Conservation (phyloP, 2,888 invertebrate genomes). For the Hypena proboscidalis region DNA sequence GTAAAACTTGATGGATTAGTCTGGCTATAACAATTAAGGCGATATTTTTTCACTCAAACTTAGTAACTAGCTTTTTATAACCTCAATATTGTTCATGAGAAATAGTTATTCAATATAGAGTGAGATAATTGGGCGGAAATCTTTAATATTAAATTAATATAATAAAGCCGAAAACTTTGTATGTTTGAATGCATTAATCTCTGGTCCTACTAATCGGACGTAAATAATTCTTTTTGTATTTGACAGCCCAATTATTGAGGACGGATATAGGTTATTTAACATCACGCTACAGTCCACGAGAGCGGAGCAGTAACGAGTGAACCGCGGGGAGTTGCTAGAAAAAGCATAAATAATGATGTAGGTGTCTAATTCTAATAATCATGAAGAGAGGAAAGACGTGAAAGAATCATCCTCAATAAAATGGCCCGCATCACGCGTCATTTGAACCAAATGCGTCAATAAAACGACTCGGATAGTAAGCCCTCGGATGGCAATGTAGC, state of each 20-base stretch:
- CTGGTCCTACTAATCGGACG: no score
- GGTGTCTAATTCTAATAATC: conserved; percentile 3
- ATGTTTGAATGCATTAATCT: no score
- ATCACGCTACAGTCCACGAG: no score
- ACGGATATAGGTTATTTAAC: no score
- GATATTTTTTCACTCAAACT: conserved; percentile 27
- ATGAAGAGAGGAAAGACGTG: conserved; percentile 25
- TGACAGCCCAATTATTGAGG: no score
- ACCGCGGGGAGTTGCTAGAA: no score
- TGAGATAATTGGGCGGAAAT: no score
- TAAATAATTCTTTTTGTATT: no score
- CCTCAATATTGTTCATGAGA: conserved; percentile 14
- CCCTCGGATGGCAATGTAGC: conserved; percentile 46
- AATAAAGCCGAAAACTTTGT: no score
- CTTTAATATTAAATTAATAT: no score
- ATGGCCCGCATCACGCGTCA: conserved; percentile 57
- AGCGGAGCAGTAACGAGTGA: no score
- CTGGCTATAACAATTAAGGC: conserved; percentile 24
- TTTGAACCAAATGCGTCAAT: conserved; percentile 59
- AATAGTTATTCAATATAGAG: conserved; percentile 1
- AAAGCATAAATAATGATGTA: no score
- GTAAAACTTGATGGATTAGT: conserved; percentile 45
- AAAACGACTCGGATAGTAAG: conserved; percentile 51
- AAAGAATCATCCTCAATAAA: conserved; percentile 46
- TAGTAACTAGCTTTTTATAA: conserved; percentile 24